phyloP scores from a whole-genome alignment of 2,888 invertebrate genomes.

The Rosalia funebris region DNA sequence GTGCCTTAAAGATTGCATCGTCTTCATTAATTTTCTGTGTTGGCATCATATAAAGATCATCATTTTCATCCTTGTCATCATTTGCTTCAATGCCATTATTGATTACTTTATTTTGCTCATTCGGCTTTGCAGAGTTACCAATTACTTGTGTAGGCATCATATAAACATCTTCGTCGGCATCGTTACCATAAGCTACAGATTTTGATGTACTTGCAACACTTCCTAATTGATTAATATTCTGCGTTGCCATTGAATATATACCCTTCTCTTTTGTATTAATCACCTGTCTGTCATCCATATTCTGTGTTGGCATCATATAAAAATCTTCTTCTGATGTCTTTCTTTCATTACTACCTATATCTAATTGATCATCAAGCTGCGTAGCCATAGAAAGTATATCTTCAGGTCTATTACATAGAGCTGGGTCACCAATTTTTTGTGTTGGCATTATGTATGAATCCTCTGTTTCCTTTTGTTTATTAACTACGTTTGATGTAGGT shows the following conservation, averaged over 20 bases:
- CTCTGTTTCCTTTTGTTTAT: constrained; percentile 21
- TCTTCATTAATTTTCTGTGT: constrained; percentile 38
- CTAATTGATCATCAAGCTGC: no score
- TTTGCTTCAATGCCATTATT: no score
- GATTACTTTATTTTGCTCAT: no score
- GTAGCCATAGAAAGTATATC: no score
- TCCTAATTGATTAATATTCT: neutral
- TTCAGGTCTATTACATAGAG: no score
- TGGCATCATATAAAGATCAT: constrained; percentile 39
- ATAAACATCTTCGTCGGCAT: constrained; percentile 32
- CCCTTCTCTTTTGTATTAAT: no score
- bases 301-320: constrained; percentile 4
- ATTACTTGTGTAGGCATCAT: constrained; percentile 34
- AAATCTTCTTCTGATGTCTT: constrained; percentile 6
- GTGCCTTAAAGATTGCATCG: constrained; percentile 23
- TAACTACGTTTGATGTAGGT: no score
- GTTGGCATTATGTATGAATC: constrained; percentile 41
- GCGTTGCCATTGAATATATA: neutral
- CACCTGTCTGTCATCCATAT: neutral
- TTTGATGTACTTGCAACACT: constrained; percentile 1
- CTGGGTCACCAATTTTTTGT: constrained; percentile 37
- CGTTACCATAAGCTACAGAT: neutral
- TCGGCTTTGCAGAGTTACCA: neutral
- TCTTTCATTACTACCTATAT: no score
- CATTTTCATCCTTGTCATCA: constrained; percentile 17